These are phyloP conservation scores for Brenthis ino DNA, from an alignment of 2,888 invertebrate species.

Conservation along the genomic window DNA sequence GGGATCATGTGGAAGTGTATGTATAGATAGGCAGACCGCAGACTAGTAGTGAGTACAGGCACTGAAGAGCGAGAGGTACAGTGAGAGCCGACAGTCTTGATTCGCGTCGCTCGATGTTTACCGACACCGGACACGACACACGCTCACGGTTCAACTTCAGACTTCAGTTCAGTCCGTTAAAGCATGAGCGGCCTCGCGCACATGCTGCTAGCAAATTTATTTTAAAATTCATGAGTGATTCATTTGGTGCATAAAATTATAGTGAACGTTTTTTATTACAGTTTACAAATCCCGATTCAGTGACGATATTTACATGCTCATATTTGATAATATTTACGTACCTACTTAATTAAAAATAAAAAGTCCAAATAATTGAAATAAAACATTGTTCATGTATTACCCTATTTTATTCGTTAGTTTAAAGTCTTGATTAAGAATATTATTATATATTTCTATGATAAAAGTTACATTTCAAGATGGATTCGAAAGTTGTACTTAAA, in stretches of 20 bases:
- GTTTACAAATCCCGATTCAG: background rate
- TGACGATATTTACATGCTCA: constrained; percentile 1
- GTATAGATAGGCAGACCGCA: background rate
- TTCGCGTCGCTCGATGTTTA: constrained; percentile 1
- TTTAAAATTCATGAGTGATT: constrained; percentile 15
- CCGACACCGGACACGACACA: background rate
- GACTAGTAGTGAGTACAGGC: background rate
- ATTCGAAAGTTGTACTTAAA: constrained; percentile 82
- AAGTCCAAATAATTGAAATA: background rate
- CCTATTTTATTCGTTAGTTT: background rate
- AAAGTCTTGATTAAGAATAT: background rate
- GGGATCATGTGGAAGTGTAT: constrained; percentile 28
- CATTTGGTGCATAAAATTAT: constrained; percentile 11
- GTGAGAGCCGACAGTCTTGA: constrained; percentile 21
- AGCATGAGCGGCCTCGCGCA: constrained; percentile 23
- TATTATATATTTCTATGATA: constrained; percentile 4
- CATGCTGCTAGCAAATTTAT: constrained; percentile 13
- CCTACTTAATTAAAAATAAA: background rate
- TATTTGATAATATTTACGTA: background rate
- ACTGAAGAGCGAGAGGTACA: constrained; percentile 21
- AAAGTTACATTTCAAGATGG: constrained; percentile 67
- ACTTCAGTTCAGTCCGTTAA: constrained; percentile 26
- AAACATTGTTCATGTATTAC: background rate
- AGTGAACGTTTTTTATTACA: constrained; percentile 2
- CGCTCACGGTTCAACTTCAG: background rate